Conservation (phyloP, 2,113 vertebrate species). For the Esox niger region DNA sequence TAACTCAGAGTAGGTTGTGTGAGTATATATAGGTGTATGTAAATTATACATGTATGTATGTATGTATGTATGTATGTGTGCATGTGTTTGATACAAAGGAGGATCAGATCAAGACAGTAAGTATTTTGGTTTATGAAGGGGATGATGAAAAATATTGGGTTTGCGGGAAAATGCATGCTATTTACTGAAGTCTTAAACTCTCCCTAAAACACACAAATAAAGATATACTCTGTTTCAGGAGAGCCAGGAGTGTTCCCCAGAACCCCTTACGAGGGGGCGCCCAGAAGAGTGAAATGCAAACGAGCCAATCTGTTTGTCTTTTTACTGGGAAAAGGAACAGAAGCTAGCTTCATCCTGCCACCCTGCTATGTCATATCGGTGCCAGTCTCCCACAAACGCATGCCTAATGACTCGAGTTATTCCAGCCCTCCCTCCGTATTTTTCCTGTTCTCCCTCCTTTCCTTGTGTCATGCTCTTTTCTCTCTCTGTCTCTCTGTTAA, state of each 20-base stretch:
- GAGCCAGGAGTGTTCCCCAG: conserved; percentile 36
- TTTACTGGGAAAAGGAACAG: conserved; percentile 92
- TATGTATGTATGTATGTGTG: no score
- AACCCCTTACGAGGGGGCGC: conserved; percentile 57
- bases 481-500: conserved; percentile 3
- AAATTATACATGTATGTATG: no score
- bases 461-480: conserved; percentile 22
- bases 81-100: no score
- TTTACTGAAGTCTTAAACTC: neutral
- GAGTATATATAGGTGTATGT: neutral
- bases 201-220: conserved; percentile 3
- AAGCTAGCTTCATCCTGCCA: conserved; percentile 75
- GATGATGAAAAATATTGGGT: no score
- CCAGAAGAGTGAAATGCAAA: conserved; percentile 91
- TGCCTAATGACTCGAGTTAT: conserved; percentile 99
- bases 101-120: no score
- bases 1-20: neutral
- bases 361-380: conserved; percentile 88
- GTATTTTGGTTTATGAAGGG: no score
- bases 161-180: no score
- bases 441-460: conserved; percentile 82
- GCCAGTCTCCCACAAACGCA: conserved; percentile 91
- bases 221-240: no score
- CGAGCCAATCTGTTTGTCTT: conserved; percentile 97
- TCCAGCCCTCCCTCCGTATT: conserved; percentile 76